Evolutionary conservation across 2,113 vertebrate species (phyloP), one percentile per base, ranked within the genome.

Genomic region (rat (Rattus norvegicus)): DNA sequence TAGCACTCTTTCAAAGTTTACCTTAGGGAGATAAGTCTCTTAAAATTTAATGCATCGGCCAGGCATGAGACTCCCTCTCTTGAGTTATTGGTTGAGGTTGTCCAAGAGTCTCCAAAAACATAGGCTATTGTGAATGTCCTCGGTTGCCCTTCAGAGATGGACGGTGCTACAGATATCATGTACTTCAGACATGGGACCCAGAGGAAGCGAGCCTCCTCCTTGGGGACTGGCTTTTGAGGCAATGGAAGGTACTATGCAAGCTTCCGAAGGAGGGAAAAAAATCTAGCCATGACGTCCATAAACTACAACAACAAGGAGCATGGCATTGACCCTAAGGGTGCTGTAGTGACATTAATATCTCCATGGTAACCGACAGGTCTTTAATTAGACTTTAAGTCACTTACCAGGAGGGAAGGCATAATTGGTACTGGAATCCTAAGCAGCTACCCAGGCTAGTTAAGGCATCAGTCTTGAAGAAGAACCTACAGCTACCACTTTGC

Each of bases 1-100:
- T 69, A 87, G n/a, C 13, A 67, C 49, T 67, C 39, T 75, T 30
- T 92, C 24, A 10, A 91, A 69, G 84, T 90, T 96, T 93, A 79
- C 83, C 80, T 95, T 65, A 83, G 47, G 52, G 67, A 2, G 2
- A 33, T 5, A 39, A 63, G 54, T 81, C 81, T 89, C 49, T 93
- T 33, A 54, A 96, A 63, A 93, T 87, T 47, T 49, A 87, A 87
- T 49, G 63, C 69, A 43, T 22, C 49, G 43, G 63, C 63, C 63
- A 36, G 28, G 39, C 39, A 43, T 85, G 81, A 85, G 81, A 85
- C 26, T 0, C 12, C 14, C 13, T 84, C 39, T 65, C 39, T 63
- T 65, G 39, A 85, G 26, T 65, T 47, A 24, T 30, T 43, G 59
- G 39, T 9, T 85, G 81, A 39, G 59, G 39, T 47, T 85, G 14